Evolutionary conservation across 2,113 vertebrate species (phyloP).

Genomic region (Hippolais icterina): DNA sequence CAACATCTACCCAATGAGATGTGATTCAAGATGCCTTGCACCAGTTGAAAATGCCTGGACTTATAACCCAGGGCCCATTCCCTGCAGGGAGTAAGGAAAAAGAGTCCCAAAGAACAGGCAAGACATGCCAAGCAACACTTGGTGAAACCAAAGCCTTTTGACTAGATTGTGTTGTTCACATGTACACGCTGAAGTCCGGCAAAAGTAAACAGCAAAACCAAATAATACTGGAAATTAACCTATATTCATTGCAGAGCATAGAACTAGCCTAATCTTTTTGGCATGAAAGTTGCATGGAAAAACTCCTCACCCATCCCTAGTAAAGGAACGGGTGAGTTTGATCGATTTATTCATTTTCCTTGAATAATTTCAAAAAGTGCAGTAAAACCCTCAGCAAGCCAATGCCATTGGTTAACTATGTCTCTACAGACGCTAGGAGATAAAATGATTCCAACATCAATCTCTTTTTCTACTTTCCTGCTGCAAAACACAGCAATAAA

Average conservation of each 20-base stretch:
- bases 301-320: background rate
- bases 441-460: constrained; percentile 31
- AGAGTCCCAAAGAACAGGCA: background rate
- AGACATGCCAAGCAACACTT: background rate
- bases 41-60: background rate
- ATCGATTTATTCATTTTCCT: background rate
- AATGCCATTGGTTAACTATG: background rate
- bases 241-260: background rate
- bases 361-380: background rate
- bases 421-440: background rate
- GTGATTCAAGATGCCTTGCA: background rate
- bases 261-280: background rate
- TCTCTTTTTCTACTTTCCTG: constrained; percentile 26
- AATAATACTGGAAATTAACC: background rate
- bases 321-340: background rate
- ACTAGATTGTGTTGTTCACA: background rate
- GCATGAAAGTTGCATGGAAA: background rate
- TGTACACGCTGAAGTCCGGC: background rate
- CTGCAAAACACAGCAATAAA: constrained; percentile 47
- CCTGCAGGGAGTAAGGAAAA: background rate
- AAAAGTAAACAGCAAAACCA: background rate
- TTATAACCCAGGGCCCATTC: background rate
- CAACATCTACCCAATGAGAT: rapidly evolving
- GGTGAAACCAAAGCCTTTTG: background rate
- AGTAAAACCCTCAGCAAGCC: constrained; percentile 6